These are phyloP conservation scores for Meandrina meandrites DNA, from an alignment of 92 coral and sea anemone genomes.

Conservation along the genomic window DNA sequence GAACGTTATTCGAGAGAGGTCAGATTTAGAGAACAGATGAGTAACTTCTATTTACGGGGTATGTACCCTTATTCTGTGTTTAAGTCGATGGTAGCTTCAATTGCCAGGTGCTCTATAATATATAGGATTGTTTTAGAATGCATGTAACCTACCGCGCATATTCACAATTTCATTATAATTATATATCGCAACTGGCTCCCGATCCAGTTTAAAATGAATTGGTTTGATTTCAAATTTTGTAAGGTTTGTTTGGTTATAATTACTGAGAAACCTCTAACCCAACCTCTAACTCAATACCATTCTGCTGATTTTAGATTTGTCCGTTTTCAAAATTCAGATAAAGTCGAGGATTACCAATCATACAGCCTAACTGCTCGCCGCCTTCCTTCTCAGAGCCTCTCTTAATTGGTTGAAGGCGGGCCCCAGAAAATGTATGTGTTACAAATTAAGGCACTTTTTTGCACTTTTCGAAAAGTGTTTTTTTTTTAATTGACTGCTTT, in stretches of 20 bases:
- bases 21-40: neutral
- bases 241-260: neutral
- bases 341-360: too few species aligned
- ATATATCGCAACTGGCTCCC: too few species aligned
- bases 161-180: neutral
- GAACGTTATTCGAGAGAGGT: neutral
- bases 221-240: neutral
- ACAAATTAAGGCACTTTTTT: too few species aligned
- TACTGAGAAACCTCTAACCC: neutral
- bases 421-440: too few species aligned
- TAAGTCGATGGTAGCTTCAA: neutral
- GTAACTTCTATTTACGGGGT: neutral
- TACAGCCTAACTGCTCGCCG: too few species aligned
- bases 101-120: neutral
- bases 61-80: neutral
- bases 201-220: too few species aligned
- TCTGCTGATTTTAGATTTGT: neutral
- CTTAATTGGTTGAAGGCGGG: too few species aligned
- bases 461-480: too few species aligned
- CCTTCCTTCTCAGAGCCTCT: too few species aligned
- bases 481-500: too few species aligned
- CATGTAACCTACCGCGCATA: neutral
- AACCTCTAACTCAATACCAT: too few species aligned
- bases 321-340: neutral
- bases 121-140: neutral